phyloP scores from a whole-genome alignment of 2,113 vertebrate genomes.

The Camelus bactrianus region DNA sequence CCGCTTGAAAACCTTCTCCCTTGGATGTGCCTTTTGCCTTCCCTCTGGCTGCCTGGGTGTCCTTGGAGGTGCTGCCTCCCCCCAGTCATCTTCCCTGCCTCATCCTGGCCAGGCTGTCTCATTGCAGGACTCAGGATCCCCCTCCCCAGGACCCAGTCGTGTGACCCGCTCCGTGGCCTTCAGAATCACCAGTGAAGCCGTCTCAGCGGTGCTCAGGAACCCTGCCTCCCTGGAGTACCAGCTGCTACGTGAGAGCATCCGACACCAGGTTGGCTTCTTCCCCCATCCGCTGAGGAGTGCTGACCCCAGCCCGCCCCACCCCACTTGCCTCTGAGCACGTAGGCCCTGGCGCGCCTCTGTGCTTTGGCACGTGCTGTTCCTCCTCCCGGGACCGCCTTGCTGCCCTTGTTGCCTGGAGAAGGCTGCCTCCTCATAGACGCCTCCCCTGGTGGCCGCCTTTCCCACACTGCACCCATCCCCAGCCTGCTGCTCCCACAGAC shows the following conservation, averaged over 20 bases:
- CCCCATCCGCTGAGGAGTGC: background rate
- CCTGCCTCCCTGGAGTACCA: background rate
- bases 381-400: too few relatives aligned
- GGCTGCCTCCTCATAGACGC: background rate
- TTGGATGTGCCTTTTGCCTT: background rate
- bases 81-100: background rate
- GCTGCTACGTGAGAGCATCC: background rate
- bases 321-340: background rate
- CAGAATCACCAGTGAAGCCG: background rate
- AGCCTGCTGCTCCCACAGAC: background rate
- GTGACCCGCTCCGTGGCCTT: slow-evolving; percentile 38
- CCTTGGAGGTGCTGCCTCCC: background rate
- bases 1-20: background rate
- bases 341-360: background rate
- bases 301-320: background rate
- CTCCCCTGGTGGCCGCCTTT: too few relatives aligned
- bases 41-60: background rate
- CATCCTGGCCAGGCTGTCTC: background rate
- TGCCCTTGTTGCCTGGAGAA: background rate
- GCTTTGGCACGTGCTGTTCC: background rate
- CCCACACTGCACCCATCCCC: background rate
- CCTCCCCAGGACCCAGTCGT: background rate
- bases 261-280: background rate
- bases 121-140: background rate
- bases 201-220: background rate